Base-by-base conservation (phyloP, 2,113 vertebrate species). In the Podiceps cristatus region DNA sequence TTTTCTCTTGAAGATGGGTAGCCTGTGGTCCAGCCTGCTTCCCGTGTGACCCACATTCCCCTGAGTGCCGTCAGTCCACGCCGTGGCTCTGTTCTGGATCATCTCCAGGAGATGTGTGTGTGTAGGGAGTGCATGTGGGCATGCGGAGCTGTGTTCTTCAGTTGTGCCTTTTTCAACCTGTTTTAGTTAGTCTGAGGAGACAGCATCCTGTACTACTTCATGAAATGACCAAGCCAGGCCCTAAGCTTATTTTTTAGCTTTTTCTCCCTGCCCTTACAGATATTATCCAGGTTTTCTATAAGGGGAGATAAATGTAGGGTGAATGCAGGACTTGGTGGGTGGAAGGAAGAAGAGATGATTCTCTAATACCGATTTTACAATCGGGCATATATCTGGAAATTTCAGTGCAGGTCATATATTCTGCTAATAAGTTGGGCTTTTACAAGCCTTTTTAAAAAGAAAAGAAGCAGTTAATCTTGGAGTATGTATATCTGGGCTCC, bases 371-470 rank as follows among this genome's bases (percentile, higher is more conserved):
- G 56, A 8, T 49, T 88, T 85, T 47, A 28, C 42, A 82, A 19
- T 55, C 59, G 45, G 18, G 37, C 37, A 37, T 50, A 8, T 50
- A 18, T 62, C 45, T 95, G 80, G 66, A 76, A 82, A 85, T 91
- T 95, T 79, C 73, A 69, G 49, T 96, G 49, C 80, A 73, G 37
- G 29, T 87, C 67, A 1, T 94, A 89, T 76, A 76, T 85, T 68
- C 59, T 87, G 28, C 58, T 93, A 95, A 96, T 82, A 62, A 95
- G 62, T 7, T 73, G 73, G 66, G 71, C 71, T 94, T 94, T 94
- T 67, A 85, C 55, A 85, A 49, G 50, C 53, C 84, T 96, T 76
- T 93, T 95, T 93, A 91, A 82, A 96, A 95, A 89, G 82, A 80
- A 95, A 94, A 94, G 45, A 45, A 77, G 69, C 40, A 73, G 73